These are phyloP conservation scores for Lagopus muta DNA, from an alignment of 2,113 vertebrate species.

Conservation along the genomic window DNA sequence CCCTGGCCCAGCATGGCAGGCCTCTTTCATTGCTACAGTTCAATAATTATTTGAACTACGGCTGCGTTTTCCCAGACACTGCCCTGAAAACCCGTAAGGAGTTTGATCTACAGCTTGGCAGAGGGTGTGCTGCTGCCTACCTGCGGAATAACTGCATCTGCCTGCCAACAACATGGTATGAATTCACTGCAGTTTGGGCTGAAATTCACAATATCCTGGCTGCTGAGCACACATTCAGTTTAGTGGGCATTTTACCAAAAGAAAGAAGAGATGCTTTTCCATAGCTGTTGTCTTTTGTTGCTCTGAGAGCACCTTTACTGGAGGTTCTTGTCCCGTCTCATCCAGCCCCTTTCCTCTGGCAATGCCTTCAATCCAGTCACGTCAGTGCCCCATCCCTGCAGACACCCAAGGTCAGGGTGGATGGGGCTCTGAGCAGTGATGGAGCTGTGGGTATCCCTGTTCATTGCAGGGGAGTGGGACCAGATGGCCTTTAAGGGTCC, in stretches of 20 bases:
- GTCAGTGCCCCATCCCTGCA: too few relatives aligned
- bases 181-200: background rate
- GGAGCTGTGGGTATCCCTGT: too few relatives aligned
- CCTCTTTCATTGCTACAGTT: background rate
- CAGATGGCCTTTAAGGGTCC: too few relatives aligned
- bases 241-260: background rate
- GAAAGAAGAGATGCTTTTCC: background rate
- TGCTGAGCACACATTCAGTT: background rate
- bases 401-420: too few relatives aligned
- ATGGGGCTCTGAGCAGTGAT: too few relatives aligned
- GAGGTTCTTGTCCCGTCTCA: background rate
- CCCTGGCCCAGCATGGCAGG: background rate
- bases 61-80: fast-evolving
- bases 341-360: background rate
- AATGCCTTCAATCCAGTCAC: background rate
- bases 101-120: background rate
- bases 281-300: background rate
- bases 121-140: background rate
- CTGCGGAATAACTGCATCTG: background rate
- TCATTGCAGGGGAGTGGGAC: too few relatives aligned
- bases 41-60: background rate
- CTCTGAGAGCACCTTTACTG: background rate
- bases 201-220: background rate
- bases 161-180: background rate
- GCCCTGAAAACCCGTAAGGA: background rate